Evolutionary conservation across 35 echinoderm and acorn worm species (phyloP), one percentile per base, ranked within the genome.

Genomic region (Eucidaris tribuloides): DNA sequence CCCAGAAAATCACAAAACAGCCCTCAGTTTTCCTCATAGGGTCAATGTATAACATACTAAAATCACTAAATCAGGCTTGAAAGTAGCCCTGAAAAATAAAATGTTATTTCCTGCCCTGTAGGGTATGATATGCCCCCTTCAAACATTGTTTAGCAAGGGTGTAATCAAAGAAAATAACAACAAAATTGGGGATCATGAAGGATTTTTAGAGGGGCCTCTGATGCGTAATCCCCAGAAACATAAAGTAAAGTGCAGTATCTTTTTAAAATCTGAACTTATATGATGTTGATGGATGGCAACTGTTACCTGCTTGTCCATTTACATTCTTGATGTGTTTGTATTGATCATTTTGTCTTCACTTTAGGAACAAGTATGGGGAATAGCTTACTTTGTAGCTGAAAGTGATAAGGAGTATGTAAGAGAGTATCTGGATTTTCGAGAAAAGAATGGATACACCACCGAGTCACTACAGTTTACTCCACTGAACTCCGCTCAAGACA

Each of bases 291-390:
- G n/a, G 62, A 23, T 11, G 13, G 31, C 19, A 66, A 66, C 27
- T 25, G 6, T 63, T 62, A 35, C 5, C 7, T 17, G 22, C 7
- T 17, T 13, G 63, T 74, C 4, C 25, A 76, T 76, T 32, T 71
- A 11, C 20, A 19, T 38, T n/a, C 48, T 23, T 3, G 15, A 39
- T 23, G 74, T 38, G 58, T 9, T 46, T 45, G n/a, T n/a, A n/a
- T 52, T 77, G 18, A 18, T 19, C 15, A 24, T 52, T 42, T 61
- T 22, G 15, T 60, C 42, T 79, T 42, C 33, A 32, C 71, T 79
- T 54, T 79, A 99, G 96, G 96, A 93, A 34, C 33, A 37, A 37
- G 90, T 99, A 42, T 99, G 96, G 90, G 96, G 96, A 17, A 84
- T 99, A 28, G 96, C 96, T 2, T 99, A 99, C 66, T 17, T 90